phyloP scores from a whole-genome alignment of 2,888 invertebrate genomes.

The Synergus itoensis region DNA sequence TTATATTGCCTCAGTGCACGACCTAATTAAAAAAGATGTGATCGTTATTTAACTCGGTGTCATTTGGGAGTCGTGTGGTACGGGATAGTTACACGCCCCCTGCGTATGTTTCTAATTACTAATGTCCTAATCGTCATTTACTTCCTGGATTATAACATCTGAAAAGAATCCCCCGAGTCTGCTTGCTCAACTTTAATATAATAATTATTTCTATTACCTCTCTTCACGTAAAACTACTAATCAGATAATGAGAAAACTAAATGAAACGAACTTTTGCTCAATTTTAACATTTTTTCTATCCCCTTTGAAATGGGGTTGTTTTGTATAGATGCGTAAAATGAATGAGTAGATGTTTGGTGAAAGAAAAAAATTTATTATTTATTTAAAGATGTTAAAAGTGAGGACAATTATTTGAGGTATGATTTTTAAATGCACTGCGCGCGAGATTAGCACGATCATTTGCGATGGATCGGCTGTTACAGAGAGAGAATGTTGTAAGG shows the following conservation, averaged over 20 bases:
- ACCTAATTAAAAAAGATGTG: conserved; percentile 62
- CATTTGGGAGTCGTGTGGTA: conserved; percentile 43
- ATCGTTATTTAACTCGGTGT: conserved; percentile 58
- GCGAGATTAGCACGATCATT: too few relatives aligned
- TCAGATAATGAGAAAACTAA: not conserved
- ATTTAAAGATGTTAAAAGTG: too few relatives aligned
- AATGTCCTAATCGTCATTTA: conserved; percentile 30
- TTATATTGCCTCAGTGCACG: conserved; percentile 51
- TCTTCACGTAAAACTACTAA: conserved; percentile 1
- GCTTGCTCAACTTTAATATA: not conserved
- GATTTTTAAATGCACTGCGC: too few relatives aligned
- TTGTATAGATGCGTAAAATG: too few relatives aligned
- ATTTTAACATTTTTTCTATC: not conserved
- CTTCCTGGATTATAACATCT: conserved; percentile 29
- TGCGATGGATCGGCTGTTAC: too few relatives aligned
- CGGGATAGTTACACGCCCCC: conserved; percentile 46
- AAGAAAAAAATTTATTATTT: too few relatives aligned
- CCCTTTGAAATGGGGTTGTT: too few relatives aligned
- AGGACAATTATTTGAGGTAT: too few relatives aligned
- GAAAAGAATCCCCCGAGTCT: conserved; percentile 12
- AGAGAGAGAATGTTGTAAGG: too few relatives aligned
- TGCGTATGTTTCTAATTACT: conserved; percentile 40
- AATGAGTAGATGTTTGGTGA: too few relatives aligned
- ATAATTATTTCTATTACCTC: conserved; percentile 22
- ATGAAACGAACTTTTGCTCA: not conserved